Conservation (phyloP, 2,888 invertebrate genomes). For the Marasmarcha lunaedactyla region DNA sequence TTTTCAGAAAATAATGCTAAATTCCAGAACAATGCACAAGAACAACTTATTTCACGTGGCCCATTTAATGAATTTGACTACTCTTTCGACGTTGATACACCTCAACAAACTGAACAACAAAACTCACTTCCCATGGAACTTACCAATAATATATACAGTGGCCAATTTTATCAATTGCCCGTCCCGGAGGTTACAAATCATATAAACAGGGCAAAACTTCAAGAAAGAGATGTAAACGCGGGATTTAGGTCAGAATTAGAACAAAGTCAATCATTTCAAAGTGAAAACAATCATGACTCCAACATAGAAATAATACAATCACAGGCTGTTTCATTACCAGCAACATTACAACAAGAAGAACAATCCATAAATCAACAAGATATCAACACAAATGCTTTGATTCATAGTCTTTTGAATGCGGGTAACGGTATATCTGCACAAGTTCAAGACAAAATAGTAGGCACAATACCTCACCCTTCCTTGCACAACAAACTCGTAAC, state of each 20-base stretch:
- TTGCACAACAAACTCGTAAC: constrained; percentile 46
- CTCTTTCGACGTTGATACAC: constrained; percentile 22
- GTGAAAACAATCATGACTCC: constrained; percentile 18
- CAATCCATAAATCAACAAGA: constrained; percentile 31
- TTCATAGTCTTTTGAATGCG: constrained; percentile 30
- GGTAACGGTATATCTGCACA: constrained; percentile 50
- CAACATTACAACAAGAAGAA: constrained; percentile 31
- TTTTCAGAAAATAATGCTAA: constrained; percentile 26
- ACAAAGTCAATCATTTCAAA: neutral
- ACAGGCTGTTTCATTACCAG: constrained; percentile 24
- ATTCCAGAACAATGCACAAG: constrained; percentile 17
- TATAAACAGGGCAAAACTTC: constrained; percentile 21
- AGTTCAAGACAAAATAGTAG: constrained; percentile 48
- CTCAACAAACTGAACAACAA: constrained; percentile 16
- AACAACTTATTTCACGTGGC: constrained; percentile 21
- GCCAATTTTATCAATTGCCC: constrained; percentile 51
- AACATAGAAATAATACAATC: constrained; percentile 43
- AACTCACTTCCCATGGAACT: constrained; percentile 19
- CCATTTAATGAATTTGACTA: no score
- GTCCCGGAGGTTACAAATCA: constrained; percentile 53
- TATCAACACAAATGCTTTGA: constrained; percentile 19
- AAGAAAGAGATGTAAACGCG: constrained; percentile 10
- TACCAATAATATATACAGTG: constrained; percentile 45
- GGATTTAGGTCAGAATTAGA: neutral
- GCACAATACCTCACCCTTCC: constrained; percentile 48